These are phyloP conservation scores for Phortica variegata DNA, from an alignment of 1,140 invertebrate genomes.

Conservation along the genomic window DNA sequence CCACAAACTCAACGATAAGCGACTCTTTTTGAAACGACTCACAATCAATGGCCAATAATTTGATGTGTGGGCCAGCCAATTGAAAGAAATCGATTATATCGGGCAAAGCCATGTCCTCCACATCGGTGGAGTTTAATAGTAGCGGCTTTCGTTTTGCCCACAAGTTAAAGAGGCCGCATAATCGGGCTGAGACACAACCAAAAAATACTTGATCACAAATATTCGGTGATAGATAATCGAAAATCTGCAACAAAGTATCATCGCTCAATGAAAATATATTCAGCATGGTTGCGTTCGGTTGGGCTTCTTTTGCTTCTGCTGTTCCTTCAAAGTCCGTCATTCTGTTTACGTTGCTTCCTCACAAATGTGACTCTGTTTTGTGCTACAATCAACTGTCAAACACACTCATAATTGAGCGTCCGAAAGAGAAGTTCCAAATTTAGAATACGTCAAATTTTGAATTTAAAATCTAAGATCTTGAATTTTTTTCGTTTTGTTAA, in stretches of 20 bases:
- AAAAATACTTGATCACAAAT: constrained; percentile 27
- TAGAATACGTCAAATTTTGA: too few species aligned
- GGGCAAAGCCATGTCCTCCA: constrained; percentile 29
- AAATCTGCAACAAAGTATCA: constrained; percentile 24
- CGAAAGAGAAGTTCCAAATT: too few species aligned
- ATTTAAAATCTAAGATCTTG: too few species aligned
- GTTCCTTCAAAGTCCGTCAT: too few species aligned
- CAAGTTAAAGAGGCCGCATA: constrained; percentile 16
- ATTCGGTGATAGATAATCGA: constrained; percentile 14
- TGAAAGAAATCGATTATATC: constrained; percentile 33
- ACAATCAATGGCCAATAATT: constrained; percentile 18
- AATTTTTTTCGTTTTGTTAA: too few species aligned
- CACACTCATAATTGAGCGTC: too few species aligned
- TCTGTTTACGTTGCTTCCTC: too few species aligned
- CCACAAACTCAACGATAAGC: constrained; percentile 31
- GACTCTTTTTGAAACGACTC: constrained; percentile 36
- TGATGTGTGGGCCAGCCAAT: constrained; percentile 29
- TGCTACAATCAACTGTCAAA: too few species aligned
- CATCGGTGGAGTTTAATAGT: constrained; percentile 14
- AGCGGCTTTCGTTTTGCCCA: constrained; percentile 21
- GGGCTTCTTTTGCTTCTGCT: too few species aligned
- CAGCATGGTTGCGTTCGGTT: too few species aligned
- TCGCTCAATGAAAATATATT: constrained; percentile 26
- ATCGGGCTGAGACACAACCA: constrained; percentile 27
- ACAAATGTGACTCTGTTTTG: too few species aligned